These are phyloP conservation scores for Caligus rogercresseyi DNA, from an alignment of 1,140 invertebrate species.

Conservation along the genomic window DNA sequence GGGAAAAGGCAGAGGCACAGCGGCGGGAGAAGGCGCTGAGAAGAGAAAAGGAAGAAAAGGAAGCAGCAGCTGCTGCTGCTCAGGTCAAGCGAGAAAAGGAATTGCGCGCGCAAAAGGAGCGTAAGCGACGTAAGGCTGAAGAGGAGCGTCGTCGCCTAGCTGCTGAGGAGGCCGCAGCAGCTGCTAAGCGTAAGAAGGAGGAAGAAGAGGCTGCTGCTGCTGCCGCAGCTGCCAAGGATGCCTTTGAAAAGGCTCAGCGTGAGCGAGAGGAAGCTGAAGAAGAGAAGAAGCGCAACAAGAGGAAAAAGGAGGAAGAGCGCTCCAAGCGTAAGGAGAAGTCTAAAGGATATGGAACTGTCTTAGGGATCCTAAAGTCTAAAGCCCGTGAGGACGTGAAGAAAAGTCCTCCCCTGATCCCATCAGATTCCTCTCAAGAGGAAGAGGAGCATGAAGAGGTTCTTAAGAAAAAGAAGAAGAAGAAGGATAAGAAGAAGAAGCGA, in stretches of 20 bases:
- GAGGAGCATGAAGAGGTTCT: background rate
- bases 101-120: background rate
- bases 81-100: background rate
- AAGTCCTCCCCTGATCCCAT: background rate
- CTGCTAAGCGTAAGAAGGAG: background rate
- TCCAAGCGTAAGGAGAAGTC: conserved; percentile 2
- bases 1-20: background rate
- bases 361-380: conserved; percentile 6
- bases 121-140: background rate
- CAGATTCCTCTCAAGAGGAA: background rate
- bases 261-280: no score
- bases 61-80: background rate
- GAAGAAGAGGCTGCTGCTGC: background rate
- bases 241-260: background rate
- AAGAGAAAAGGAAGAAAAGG: background rate
- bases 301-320: background rate
- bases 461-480: conserved; percentile 1
- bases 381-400: background rate
- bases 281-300: background rate
- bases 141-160: background rate
- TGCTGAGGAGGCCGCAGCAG: background rate
- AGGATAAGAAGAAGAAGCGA: conserved; percentile 13
- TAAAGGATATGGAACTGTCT: conserved; percentile 4
- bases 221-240: background rate
- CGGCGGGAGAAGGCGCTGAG: background rate